Conservation (phyloP, 1,140 invertebrate genomes). For the Notospermus geniculatus region DNA sequence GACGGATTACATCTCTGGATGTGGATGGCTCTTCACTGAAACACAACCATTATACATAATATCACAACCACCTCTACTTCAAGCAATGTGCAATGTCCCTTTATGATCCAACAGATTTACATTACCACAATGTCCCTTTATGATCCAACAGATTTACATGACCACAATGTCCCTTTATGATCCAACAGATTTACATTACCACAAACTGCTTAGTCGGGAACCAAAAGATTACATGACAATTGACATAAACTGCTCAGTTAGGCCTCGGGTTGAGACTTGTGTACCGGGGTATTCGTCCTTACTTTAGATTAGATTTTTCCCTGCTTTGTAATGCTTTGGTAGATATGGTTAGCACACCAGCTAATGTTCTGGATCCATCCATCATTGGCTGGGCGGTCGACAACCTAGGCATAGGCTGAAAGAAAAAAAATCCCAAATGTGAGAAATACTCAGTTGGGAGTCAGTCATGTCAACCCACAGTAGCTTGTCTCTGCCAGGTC, state of each 20-base stretch:
- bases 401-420: not conserved
- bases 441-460: no score
- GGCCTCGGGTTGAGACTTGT: no score
- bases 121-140: not conserved
- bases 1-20: not conserved
- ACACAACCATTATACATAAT: not conserved
- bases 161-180: no score
- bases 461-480: no score
- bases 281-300: no score
- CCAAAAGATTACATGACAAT: no score
- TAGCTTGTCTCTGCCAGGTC: no score
- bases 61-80: not conserved
- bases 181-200: no score
- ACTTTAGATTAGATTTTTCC: conserved; percentile 3
- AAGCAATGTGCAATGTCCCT: not conserved
- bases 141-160: no score
- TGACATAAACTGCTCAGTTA: no score
- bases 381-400: not conserved
- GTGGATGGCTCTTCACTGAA: not conserved
- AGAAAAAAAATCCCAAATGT: no score
- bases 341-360: conserved; percentile 6
- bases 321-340: conserved; percentile 3
- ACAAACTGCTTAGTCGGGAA: no score
- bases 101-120: not conserved
- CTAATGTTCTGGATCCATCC: not conserved